Conservation (phyloP, 2,113 vertebrate genomes). For the Burhinus bistriatus region DNA sequence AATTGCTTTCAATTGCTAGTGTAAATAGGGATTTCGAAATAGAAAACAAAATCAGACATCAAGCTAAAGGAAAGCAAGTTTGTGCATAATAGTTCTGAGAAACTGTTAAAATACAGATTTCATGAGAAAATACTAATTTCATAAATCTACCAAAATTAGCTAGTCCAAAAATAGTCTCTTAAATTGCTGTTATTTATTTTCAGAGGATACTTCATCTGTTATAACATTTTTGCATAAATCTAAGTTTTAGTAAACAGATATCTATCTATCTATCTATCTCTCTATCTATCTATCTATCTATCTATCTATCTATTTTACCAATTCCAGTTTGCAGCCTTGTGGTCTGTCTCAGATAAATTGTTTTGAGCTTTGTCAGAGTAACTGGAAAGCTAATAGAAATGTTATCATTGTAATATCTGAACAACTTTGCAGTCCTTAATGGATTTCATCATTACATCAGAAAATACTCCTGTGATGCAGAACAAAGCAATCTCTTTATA, state of each 20-base stretch:
- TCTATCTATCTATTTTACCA: background rate
- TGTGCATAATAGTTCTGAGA: background rate
- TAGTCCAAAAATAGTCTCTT: background rate
- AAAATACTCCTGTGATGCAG: constrained; percentile 8
- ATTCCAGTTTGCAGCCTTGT: background rate
- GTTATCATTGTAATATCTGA: background rate
- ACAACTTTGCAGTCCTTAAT: background rate
- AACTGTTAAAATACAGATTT: background rate
- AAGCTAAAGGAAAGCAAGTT: background rate
- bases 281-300: background rate
- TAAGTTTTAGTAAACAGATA: background rate
- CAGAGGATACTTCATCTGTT: background rate
- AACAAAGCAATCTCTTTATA: constrained; percentile 20
- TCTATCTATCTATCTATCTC: background rate
- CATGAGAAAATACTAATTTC: background rate
- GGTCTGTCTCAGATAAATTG: background rate
- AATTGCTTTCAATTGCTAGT: background rate
- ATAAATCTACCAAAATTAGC: background rate
- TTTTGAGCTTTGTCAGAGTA: background rate
- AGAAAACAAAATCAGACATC: background rate
- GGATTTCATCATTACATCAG: constrained; percentile 15
- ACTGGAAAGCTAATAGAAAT: background rate
- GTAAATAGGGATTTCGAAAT: background rate
- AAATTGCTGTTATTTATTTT: background rate
- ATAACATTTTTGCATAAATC: background rate